Conservation (phyloP, 2,113 vertebrate genomes). For the Colistium nudipinnis region DNA sequence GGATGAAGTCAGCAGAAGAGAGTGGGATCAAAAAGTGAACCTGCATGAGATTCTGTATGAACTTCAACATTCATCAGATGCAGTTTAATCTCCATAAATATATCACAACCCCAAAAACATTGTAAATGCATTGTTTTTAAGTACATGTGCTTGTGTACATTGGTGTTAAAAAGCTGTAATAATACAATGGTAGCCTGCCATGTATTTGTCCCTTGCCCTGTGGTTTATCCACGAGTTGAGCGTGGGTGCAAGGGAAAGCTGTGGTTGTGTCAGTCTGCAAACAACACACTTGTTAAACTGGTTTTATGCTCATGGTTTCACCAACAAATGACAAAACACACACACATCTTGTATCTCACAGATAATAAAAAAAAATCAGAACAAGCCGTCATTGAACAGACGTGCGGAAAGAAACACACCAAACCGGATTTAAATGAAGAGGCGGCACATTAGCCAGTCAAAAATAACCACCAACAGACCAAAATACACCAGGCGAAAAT, state of each 20-base stretch:
- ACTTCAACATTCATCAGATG: neutral
- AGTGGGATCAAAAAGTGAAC: constrained; percentile 5
- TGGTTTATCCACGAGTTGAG: constrained; percentile 56
- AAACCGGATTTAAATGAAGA: constrained; percentile 49
- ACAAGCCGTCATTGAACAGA: constrained; percentile 23
- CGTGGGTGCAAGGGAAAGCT: constrained; percentile 68
- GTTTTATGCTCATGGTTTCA: constrained; percentile 50
- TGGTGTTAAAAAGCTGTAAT: constrained; percentile 59
- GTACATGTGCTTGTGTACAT: constrained; percentile 27
- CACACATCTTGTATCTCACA: constrained; percentile 5
- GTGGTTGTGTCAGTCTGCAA: constrained; percentile 78
- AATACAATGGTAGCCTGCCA: constrained; percentile 56
- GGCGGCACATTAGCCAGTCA: constrained; percentile 43
- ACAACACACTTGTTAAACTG: constrained; percentile 78
- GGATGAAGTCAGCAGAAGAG: neutral
- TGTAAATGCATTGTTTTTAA: constrained; percentile 37
- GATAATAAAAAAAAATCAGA: constrained; percentile 21
- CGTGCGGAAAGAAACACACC: constrained; percentile 42
- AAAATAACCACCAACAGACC: constrained; percentile 63
- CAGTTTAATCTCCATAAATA: constrained; percentile 11
- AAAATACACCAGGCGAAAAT: constrained; percentile 64
- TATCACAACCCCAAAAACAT: constrained; percentile 35
- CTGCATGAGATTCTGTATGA: neutral
- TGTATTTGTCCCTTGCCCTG: constrained; percentile 53
- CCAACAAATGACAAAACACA: constrained; percentile 45